Percentiles rank a stretch among this genome's conserved stretches.
phyloP scores from a whole-genome alignment of 2,797 vertebrate genomes.

The Microctenopoma lineatum region DNA sequence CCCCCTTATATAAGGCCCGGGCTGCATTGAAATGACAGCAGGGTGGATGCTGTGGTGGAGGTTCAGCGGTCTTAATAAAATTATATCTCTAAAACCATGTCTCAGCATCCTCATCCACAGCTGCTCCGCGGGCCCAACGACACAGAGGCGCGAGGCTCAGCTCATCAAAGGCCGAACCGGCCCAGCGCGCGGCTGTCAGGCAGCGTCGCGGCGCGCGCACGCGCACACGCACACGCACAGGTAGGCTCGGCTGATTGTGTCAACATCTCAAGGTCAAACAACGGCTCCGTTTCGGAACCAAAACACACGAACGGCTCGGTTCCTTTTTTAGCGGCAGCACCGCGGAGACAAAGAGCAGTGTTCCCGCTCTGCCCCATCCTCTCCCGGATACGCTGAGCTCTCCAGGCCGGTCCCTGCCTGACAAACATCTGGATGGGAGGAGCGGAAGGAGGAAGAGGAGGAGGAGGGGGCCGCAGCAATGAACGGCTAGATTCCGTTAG shows the following conservation, averaged over 20 bases:
- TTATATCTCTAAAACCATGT: conserved; percentile 4
- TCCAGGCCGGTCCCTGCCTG: conserved; percentile 59
- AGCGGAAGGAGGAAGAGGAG: conserved; percentile 45
- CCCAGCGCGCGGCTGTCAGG: conserved; percentile 57
- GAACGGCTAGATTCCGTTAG: conserved; percentile 74
- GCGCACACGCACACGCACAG: conserved; percentile 31
- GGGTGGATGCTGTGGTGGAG: conserved; percentile 45
- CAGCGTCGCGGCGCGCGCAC: conserved; percentile 66
- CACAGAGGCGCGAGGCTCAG: conserved; percentile 29
- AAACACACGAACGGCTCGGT: background rate
- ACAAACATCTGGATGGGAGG: conserved; percentile 81
- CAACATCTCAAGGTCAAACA: conserved; percentile 82
- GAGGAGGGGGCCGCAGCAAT: conserved; percentile 53
- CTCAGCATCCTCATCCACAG: conserved; percentile 47
- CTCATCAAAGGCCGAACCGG: conserved; percentile 42
- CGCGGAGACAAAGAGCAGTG: conserved; percentile 67
- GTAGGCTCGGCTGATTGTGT: conserved; percentile 51
- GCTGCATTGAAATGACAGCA: conserved; percentile 21
- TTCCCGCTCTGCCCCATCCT: conserved; percentile 60
- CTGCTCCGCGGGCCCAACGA: too few species aligned
- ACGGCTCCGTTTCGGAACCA: conserved; percentile 30
- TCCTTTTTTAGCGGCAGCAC: conserved; percentile 7
- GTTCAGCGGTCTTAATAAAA: background rate
- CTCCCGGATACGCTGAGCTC: conserved; percentile 55
- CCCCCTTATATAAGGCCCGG: conserved; percentile 63